Conservation (phyloP, 2,888 invertebrate genomes). For the Metellina segmentata region DNA sequence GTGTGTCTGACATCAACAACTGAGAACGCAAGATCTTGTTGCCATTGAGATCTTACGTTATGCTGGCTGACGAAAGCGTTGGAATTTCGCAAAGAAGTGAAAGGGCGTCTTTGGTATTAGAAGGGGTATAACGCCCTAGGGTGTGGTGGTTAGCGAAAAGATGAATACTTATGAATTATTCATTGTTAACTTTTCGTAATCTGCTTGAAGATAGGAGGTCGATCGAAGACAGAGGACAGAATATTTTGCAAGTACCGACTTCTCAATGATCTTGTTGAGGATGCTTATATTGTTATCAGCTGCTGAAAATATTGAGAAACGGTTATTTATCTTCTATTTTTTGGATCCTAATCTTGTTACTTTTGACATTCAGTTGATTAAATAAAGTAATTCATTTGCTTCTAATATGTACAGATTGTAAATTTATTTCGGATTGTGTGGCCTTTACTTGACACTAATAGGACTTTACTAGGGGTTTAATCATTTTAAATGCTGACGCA, state of each 20-base stretch:
- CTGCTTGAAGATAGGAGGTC: slow-evolving; percentile 11
- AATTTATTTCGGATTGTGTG: too few species aligned
- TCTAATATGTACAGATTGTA: too few species aligned
- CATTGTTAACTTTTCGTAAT: slow-evolving; percentile 18
- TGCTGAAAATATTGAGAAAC: too few species aligned
- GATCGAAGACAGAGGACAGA: background rate
- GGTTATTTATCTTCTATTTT: too few species aligned
- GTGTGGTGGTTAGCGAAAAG: slow-evolving; percentile 57
- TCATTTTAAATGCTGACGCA: too few species aligned
- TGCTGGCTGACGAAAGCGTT: slow-evolving; percentile 2
- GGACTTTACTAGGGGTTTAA: too few species aligned
- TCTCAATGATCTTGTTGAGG: too few species aligned
- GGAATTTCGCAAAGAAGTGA: slow-evolving; percentile 36
- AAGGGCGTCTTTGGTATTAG: slow-evolving; percentile 47
- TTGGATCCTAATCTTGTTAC: too few species aligned
- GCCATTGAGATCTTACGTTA: background rate
- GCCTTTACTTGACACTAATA: too few species aligned
- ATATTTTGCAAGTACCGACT: background rate
- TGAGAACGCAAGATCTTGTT: background rate
- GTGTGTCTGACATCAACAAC: background rate
- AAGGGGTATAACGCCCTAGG: slow-evolving; percentile 66
- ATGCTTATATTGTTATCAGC: too few species aligned
- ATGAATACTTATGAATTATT: slow-evolving; percentile 50
- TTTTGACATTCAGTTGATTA: too few species aligned
- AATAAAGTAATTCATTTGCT: too few species aligned